Percentiles rank a stretch among this genome's conserved stretches.
phyloP scores from a whole-genome alignment of 1,140 invertebrate species.

The Drosophila lacteicornis region DNA sequence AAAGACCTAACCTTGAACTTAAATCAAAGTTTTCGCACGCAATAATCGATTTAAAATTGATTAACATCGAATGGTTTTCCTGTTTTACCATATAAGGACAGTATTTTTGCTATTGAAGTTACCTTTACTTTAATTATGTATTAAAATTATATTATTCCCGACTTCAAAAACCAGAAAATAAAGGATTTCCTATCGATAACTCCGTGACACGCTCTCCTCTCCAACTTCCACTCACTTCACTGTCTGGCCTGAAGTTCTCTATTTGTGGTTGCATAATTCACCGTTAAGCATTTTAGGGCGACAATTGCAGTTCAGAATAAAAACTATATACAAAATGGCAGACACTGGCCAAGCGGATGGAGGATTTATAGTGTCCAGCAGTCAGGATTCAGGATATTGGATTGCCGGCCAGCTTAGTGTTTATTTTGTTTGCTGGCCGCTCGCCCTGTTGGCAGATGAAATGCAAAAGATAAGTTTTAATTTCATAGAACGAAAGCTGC shows the following conservation, averaged over 20 bases:
- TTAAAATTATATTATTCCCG: too few species aligned
- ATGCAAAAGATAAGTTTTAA: conserved; percentile 76
- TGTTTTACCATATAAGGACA: too few species aligned
- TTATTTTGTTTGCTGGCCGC: conserved; percentile 8
- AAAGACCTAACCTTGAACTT: too few species aligned
- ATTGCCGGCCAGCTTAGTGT: conserved; percentile 53
- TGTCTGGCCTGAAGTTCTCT: conserved; percentile 29
- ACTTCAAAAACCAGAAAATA: too few species aligned
- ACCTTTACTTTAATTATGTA: too few species aligned
- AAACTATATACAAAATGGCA: conserved; percentile 57
- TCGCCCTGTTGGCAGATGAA: conserved; percentile 61
- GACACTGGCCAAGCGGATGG: conserved; percentile 21
- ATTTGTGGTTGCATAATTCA: conserved; percentile 79
- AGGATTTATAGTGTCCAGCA: conserved; percentile 68
- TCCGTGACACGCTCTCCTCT: conserved; percentile 1
- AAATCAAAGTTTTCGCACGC: too few species aligned
- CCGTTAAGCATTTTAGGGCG: conserved; percentile 76
- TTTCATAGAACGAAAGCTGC: conserved; percentile 44
- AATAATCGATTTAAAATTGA: too few species aligned
- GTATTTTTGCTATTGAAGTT: too few species aligned
- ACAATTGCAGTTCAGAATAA: conserved; percentile 69
- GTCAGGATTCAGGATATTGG: conserved; percentile 68
- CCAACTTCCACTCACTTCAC: not conserved
- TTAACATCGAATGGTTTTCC: too few species aligned
- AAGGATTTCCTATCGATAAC: too few species aligned